Evolutionary conservation across 2,797 vertebrate species (phyloP).

Genomic region (Microctenopoma lineatum): DNA sequence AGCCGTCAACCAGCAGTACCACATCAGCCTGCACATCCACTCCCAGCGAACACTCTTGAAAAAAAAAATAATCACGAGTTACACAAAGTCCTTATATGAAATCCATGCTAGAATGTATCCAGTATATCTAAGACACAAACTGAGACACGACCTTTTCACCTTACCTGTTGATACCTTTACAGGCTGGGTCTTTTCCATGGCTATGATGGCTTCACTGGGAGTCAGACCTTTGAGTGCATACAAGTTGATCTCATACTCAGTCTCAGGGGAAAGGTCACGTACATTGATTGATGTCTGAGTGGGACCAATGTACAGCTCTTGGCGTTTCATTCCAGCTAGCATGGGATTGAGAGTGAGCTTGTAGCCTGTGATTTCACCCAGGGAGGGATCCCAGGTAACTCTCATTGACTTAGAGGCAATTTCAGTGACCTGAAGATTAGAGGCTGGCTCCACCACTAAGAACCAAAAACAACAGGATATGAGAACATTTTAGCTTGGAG

Average conservation of each 20-base stretch:
- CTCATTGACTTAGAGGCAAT: conserved; percentile 95
- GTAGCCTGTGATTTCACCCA: conserved; percentile 92
- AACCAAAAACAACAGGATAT: conserved; percentile 13
- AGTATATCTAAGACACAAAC: background rate
- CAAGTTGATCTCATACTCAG: conserved; percentile 94
- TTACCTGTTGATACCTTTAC: conserved; percentile 94
- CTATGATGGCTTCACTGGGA: conserved; percentile 89
- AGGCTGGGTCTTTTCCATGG: conserved; percentile 95
- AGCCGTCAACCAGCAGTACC: conserved; percentile 97
- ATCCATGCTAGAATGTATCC: background rate
- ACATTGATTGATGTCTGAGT: conserved; percentile 89
- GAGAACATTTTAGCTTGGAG: background rate
- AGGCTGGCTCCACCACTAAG: conserved; percentile 92
- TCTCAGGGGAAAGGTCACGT: conserved; percentile 95
- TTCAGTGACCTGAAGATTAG: conserved; percentile 90
- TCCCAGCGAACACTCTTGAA: conserved; percentile 94
- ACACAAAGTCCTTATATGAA: conserved; percentile 6
- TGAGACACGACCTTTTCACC: conserved; percentile 35
- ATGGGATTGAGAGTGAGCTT: conserved; percentile 92
- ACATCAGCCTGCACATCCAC: conserved; percentile 98
- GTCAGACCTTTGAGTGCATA: conserved; percentile 92
- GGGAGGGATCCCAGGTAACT: conserved; percentile 90
- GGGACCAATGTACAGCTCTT: conserved; percentile 90
- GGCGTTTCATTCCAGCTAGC: conserved; percentile 90
- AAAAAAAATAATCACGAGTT: conserved; percentile 53